Base-by-base conservation (phyloP, 2,113 vertebrate genomes). In the Aix galericulata region DNA sequence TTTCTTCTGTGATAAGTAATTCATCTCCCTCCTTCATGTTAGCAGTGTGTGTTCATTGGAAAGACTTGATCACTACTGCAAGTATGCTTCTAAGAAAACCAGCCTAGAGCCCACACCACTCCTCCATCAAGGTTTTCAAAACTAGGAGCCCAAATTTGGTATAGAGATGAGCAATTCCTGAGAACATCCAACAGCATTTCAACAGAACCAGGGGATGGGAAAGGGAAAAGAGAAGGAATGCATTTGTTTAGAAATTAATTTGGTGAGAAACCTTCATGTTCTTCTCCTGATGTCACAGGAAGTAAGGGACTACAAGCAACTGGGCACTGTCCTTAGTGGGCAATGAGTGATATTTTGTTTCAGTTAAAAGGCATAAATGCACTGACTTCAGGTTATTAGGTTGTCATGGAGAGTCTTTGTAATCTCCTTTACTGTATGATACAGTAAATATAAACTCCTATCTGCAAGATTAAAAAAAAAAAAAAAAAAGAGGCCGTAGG, bases 1-100 rank as follows among this genome's bases (percentile, higher is more conserved):
- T 95, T 96, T 92, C 88, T 92, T 87, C 62, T 87, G 46, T 73
- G 83, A 91, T 91, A 92, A 94, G 66, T 87, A 96, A 92, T 92
- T 82, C 23, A 26, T 82, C 27, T 92, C 34, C 50, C 80, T 92
- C 60, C 40, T 91, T 53, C 80, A 34, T 1, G 0, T 67, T 69
- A 91, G 62, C 58, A 86, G 66, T 36, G 75, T 2, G 1, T 38
- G 17, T 46, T 14, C 71, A 82, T 18, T 79, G 74, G 77, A 95
- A 94, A 96, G 77, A 84, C 50, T 59, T 64, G 86, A 92, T 31
- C 34, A 17, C 13, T 75, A 69, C 77, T 72, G 21, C 22, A 92
- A 93, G 20, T 53, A 46, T 62, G 44, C n/a, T 82, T 44, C 66
- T 13, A 66, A 55, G 26, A 90, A 79, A 84, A 44, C 40, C 50